A percentile compares a stretch with the other conserved stretches of the same genome.
Evolutionary conservation across 2,113 vertebrate genomes (phyloP).

Genomic region (Leptobrachium leishanense): DNA sequence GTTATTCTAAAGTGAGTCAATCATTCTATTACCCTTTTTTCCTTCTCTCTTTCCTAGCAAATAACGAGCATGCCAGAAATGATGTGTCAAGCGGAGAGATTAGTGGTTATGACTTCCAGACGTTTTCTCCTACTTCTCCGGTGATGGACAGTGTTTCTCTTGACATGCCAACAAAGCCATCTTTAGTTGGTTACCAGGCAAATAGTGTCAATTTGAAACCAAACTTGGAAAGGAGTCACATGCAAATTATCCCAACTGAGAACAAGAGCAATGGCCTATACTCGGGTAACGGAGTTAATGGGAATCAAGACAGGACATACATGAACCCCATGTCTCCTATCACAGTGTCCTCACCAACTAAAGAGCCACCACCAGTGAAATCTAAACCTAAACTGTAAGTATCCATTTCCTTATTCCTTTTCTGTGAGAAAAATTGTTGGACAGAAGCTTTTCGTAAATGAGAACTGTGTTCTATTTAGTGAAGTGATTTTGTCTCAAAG

Average conservation of each 20-base stretch:
- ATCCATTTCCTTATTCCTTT: conserved; percentile 19
- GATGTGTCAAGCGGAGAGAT: conserved; percentile 67
- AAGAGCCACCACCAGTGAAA: conserved; percentile 84
- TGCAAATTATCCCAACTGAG: conserved; percentile 58
- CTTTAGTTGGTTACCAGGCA: conserved; percentile 68
- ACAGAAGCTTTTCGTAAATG: not conserved
- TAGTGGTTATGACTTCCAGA: conserved; percentile 69
- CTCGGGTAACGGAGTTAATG: conserved; percentile 62
- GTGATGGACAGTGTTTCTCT: conserved; percentile 78
- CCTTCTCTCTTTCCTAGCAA: conserved; percentile 59
- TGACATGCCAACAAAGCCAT: conserved; percentile 77
- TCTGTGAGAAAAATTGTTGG: not conserved
- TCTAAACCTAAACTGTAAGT: conserved; percentile 98
- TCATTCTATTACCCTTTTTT: conserved; percentile 40
- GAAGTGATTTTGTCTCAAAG: too few species aligned
- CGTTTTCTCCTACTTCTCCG: conserved; percentile 77
- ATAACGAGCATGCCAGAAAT: conserved; percentile 70
- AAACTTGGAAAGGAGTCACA: conserved; percentile 64
- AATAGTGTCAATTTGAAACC: conserved; percentile 74
- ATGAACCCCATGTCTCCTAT: conserved; percentile 56
- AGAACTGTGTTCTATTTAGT: not conserved
- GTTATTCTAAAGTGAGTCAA: conserved; percentile 21
- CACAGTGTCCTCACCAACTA: conserved; percentile 72
- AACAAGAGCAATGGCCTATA: conserved; percentile 64
- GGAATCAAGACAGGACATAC: conserved; percentile 60